A percentile compares a stretch with the other conserved stretches of the same genome.
Conservation (phyloP, 2,113 vertebrate genomes). For the Dasyornis broadbenti region DNA sequence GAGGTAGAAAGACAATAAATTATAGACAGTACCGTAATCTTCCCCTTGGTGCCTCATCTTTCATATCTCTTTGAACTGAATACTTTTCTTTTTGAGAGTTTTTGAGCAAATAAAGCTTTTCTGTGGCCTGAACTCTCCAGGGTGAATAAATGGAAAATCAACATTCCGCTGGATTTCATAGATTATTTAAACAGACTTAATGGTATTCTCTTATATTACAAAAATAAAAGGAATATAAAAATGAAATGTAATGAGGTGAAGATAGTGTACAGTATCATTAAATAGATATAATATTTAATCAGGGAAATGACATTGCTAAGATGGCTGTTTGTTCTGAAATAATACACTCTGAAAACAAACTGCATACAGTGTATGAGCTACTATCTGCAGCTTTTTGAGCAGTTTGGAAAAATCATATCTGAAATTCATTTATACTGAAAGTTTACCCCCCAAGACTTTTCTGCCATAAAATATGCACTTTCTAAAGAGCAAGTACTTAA, state of each 20-base stretch:
- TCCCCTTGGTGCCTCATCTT: not conserved
- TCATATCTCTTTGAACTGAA: not conserved
- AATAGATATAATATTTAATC: not conserved
- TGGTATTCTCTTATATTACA: not conserved
- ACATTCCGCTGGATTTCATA: not conserved
- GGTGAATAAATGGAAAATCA: conserved; percentile 1
- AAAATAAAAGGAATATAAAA: not conserved
- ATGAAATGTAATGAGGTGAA: not conserved
- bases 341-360: not conserved
- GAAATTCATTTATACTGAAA: not conserved
- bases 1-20: not conserved
- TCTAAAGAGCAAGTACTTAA: conserved; percentile 34
- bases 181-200: conserved; percentile 13
- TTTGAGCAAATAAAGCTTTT: not conserved
- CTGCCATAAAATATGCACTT: conserved; percentile 3
- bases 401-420: not conserved
- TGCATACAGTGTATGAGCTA: not conserved
- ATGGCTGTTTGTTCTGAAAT: conserved; percentile 16
- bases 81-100: not conserved
- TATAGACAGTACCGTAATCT: not conserved
- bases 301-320: not conserved
- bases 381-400: not conserved
- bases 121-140: not conserved
- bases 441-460: not conserved
- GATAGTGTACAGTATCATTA: not conserved